Percentiles rank a stretch among this genome's conserved stretches.
These are phyloP conservation scores for Ceraclea dissimilis DNA, from an alignment of 2,888 invertebrate species.

Conservation along the genomic window DNA sequence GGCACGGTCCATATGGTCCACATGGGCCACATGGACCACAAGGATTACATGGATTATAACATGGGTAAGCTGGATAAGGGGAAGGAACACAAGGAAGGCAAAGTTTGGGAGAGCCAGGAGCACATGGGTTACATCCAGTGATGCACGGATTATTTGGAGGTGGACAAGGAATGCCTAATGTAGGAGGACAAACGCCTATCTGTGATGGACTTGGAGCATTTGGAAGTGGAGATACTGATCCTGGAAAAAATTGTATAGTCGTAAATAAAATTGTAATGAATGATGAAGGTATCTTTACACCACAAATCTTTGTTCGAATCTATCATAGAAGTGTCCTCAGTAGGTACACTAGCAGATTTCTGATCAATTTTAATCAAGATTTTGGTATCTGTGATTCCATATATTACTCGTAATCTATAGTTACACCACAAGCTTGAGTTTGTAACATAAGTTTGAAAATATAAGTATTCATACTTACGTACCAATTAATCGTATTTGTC, in stretches of 20 bases:
- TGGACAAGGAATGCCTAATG: neutral
- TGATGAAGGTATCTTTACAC: no score
- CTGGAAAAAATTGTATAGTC: neutral
- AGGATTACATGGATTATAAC: no score
- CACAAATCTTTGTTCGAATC: neutral
- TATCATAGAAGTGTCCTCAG: no score
- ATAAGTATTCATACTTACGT: neutral
- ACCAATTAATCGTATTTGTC: neutral
- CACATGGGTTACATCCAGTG: neutral
- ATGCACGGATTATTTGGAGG: neutral
- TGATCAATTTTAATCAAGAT: no score
- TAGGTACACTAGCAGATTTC: no score
- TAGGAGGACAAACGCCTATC: neutral
- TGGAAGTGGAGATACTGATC: neutral
- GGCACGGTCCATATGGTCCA: neutral
- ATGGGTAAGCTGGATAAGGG: neutral
- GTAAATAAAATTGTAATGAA: neutral
- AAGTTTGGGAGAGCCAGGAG: neutral
- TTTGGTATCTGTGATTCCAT: no score
- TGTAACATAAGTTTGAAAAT: no score
- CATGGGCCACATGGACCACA: neutral
- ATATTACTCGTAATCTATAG: no score
- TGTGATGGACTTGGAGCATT: neutral
- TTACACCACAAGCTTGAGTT: no score
- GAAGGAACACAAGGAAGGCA: neutral